Conservation (phyloP, 2,113 vertebrate genomes). For the Leucoraja erinaceus region DNA sequence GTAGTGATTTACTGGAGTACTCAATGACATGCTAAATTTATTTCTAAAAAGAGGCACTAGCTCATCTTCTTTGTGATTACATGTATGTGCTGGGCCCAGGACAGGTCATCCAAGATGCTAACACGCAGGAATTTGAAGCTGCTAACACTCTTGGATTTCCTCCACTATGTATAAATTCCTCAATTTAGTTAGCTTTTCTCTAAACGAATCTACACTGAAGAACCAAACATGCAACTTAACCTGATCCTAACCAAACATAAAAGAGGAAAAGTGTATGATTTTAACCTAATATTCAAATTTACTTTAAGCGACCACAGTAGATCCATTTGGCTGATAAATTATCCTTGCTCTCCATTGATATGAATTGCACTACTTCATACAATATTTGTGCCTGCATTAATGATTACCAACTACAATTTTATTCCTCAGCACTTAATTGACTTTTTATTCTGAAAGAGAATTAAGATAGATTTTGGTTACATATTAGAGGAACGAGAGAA, state of each 20-base stretch:
- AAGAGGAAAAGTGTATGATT: background rate
- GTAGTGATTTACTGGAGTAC: too few species aligned
- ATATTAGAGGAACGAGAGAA: background rate
- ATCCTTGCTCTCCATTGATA: background rate
- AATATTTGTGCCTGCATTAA: background rate
- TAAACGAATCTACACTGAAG: background rate
- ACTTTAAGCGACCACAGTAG: background rate
- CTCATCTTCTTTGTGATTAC: too few species aligned
- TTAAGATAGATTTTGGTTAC: background rate
- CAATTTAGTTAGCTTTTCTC: background rate
- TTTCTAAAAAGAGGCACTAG: too few species aligned
- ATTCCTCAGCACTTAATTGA: background rate
- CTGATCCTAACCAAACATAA: background rate
- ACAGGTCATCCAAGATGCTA: too few species aligned
- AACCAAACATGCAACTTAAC: background rate
- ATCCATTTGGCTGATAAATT: background rate
- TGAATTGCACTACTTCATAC: background rate
- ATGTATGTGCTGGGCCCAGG: too few species aligned
- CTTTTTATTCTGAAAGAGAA: background rate
- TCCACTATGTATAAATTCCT: background rate
- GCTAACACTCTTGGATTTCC: too few species aligned
- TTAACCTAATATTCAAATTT: background rate
- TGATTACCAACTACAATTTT: background rate
- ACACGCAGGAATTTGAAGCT: too few species aligned
- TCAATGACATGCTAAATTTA: too few species aligned